Evolutionary conservation across 53 echinoderm and acorn worm species (phyloP), one percentile per base, ranked within the genome.

Genomic region (Mesocentrotus franciscanus): DNA sequence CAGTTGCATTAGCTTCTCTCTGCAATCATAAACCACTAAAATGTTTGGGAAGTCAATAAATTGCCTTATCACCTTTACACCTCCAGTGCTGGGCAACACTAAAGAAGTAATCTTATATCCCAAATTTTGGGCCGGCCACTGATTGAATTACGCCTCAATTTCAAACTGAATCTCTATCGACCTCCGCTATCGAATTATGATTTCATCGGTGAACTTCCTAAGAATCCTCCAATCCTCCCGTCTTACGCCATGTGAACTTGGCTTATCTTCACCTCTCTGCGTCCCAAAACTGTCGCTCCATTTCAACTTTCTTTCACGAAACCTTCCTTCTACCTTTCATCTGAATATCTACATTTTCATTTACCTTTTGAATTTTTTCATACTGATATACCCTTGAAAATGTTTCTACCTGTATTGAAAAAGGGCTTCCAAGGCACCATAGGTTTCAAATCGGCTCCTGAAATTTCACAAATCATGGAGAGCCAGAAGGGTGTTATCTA

Each of bases 91-190:
- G 30, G 58, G 60, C 49, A 60, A 90, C 90, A 90, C 90, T 90
- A 90, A 33, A 60, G 13, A 58, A 90, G 90, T 90, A 90, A 90
- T 90, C 58, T 60, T 90, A 90, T 90, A 90, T 90, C 90, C 90
- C 92, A 61, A 92, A 92, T 61, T 66, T 66, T 30, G 9, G 61
- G 61, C 61, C 92, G 33, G 61, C 61, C 92, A 57, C 93, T 93
- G 93, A 93, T 93, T 93, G 27, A 93, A 93, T 93, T 93, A 93
- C 93, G 93, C 93, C 76, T 76, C 78, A 93, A 93, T 93, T 93
- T 93, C 78, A 93, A 93, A 93, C 93, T 75, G 59, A 93, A 93
- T 93, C 74, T 93, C 74, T 75, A 57, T 42, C 78, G 49, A 93
- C 93, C 93, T 75, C 93, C 75, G 78, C 56, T 93, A 93, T 76